Percentiles rank a stretch among this genome's conserved stretches.
Evolutionary conservation across 2,113 vertebrate species (phyloP).

Genomic region (Cranoglanis bouderius): DNA sequence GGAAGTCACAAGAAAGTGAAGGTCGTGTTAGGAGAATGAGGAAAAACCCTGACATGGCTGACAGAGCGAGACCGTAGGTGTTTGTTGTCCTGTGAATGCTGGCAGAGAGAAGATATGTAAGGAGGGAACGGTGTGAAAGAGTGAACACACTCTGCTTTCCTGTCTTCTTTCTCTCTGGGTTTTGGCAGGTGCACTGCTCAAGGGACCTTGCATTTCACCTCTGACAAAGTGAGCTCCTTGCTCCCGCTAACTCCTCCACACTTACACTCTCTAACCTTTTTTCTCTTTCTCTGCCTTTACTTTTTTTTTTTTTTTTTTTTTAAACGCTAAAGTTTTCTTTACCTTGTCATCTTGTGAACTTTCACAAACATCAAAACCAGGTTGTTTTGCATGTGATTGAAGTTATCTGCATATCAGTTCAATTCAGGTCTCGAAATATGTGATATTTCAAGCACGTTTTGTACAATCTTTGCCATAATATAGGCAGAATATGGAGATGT

Average conservation of each 20-base stretch:
- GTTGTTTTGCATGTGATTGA: background rate
- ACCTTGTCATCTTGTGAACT: background rate
- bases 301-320: background rate
- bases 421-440: background rate
- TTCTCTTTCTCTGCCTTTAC: background rate
- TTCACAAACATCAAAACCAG: background rate
- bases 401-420: background rate
- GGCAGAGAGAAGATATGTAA: background rate
- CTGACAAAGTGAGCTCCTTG: background rate
- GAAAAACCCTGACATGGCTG: background rate
- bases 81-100: background rate
- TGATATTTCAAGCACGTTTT: background rate
- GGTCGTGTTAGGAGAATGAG: background rate
- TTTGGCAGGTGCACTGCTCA: conserved; percentile 11
- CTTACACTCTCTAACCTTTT: background rate
- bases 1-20: conserved; percentile 8
- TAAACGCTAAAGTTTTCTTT: background rate
- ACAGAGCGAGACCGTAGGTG: background rate
- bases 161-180: background rate
- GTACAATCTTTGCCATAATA: background rate
- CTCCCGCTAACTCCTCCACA: background rate
- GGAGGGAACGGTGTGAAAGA: background rate
- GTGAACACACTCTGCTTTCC: background rate
- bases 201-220: background rate
- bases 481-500: background rate